Evolutionary conservation across 2,797 vertebrate genomes (phyloP).

Genomic region (Dendrocincla tyrannina): DNA sequence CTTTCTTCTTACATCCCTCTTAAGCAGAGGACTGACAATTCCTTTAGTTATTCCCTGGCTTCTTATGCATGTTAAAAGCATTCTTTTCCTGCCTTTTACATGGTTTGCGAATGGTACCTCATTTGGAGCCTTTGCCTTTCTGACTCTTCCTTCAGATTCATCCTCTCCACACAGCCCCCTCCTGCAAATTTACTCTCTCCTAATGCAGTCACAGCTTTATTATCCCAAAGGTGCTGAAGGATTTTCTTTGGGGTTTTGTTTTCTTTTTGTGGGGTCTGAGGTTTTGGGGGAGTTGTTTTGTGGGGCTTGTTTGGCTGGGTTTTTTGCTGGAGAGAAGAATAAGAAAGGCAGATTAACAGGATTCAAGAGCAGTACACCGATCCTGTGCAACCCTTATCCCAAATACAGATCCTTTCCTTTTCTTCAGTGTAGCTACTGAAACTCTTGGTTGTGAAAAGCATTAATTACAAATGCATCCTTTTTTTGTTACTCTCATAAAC

Average conservation of each 20-base stretch:
- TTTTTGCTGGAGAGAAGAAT: neutral
- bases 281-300: too few species aligned
- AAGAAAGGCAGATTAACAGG: neutral
- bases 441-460: neutral
- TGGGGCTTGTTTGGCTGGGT: neutral
- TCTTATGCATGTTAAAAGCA: conserved; percentile 31
- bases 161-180: neutral
- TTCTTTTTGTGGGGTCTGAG: neutral
- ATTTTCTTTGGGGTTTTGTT: neutral
- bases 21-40: conserved; percentile 1
- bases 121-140: conserved; percentile 28
- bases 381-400: neutral
- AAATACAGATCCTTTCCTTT: neutral
- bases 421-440: neutral
- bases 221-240: neutral
- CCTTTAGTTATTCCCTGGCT: conserved; percentile 29
- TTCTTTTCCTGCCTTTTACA: conserved; percentile 20
- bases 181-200: neutral
- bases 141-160: neutral
- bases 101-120: conserved; percentile 44
- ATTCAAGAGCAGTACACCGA: neutral
- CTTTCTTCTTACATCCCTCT: neutral
- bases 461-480: neutral
- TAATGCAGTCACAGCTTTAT: neutral
- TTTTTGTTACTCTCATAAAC: neutral